Evolutionary conservation across 1,140 invertebrate genomes (phyloP), one percentile per base, ranked within the genome.

Genomic region (Zaprionus tsacasi): DNA sequence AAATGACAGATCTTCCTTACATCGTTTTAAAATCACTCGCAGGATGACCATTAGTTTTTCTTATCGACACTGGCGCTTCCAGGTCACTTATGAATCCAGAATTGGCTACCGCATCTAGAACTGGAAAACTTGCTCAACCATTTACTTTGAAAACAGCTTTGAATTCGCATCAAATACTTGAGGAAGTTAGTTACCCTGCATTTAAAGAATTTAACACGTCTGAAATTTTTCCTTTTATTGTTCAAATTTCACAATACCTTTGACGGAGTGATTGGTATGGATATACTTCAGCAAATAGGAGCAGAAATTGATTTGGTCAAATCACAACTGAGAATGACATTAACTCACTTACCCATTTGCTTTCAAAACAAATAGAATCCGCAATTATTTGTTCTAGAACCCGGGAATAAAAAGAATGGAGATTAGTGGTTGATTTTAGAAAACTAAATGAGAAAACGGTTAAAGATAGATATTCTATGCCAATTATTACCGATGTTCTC

Each of bases 381-480:
- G 13, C 50, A 21, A 25, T 52, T 52, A 52, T 30, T 2, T 4
- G 27, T 30, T 30, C 4, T 30, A 30, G 27, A 30, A 30, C 27
- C 3, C 27, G 27, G 27, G 27, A 30, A 3, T 30, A 82, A 55
- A 54, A 58, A 6, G 82, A 79, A 70, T 90, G 80, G 79, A 59
- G 93, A 52, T 43, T 93, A 7, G 91, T 93, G 13, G 12, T 61
- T 33, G 43, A 61, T 30, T 61, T 33, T 13, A 48, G 59, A 35
- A 36, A 61, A 12, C 30, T 50, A 33, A 61, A 61, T 17, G 59
- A 61, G 10, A 48, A 61, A 43, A 93, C 92, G 12, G 79, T 93
- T 27, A 82, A 81, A 7, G 94, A 95, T 78, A 82, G 71, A 43
- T 95, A 93, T 79, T 94, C 94, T 7, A 70, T 95, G 33, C 93